These are phyloP conservation scores for Coendou prehensilis DNA, from an alignment of 2,797 vertebrate species.

Conservation along the genomic window DNA sequence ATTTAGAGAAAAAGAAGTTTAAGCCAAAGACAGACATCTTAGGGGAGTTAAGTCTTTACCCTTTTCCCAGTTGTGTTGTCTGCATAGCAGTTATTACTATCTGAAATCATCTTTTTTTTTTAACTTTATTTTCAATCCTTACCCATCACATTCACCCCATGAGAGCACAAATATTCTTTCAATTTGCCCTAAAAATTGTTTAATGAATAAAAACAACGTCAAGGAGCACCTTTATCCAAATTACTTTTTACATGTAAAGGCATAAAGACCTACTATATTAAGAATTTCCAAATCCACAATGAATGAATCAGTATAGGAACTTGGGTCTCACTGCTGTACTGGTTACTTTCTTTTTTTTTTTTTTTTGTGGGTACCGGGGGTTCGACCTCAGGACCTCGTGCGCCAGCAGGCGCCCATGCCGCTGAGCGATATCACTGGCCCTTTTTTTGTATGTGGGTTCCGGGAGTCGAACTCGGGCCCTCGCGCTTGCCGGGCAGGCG, in stretches of 20 bases:
- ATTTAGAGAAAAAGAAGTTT: conserved; percentile 27
- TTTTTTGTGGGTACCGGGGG: too few relatives aligned
- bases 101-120: not conserved
- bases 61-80: not conserved
- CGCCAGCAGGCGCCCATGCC: too few relatives aligned
- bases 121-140: not conserved
- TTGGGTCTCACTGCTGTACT: not conserved
- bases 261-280: not conserved
- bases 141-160: not conserved
- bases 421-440: too few relatives aligned
- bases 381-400: too few relatives aligned
- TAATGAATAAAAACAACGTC: not conserved
- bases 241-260: not conserved
- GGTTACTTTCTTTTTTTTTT: too few relatives aligned
- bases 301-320: not conserved
- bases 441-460: too few relatives aligned
- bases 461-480: too few relatives aligned
- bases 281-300: not conserved
- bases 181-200: not conserved
- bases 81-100: not conserved
- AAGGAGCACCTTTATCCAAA: not conserved
- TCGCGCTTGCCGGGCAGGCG: too few relatives aligned
- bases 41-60: not conserved
- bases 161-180: not conserved
- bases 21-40: not conserved